These are phyloP conservation scores for Cygnus atratus DNA, from an alignment of 2,113 vertebrate genomes.

Conservation along the genomic window DNA sequence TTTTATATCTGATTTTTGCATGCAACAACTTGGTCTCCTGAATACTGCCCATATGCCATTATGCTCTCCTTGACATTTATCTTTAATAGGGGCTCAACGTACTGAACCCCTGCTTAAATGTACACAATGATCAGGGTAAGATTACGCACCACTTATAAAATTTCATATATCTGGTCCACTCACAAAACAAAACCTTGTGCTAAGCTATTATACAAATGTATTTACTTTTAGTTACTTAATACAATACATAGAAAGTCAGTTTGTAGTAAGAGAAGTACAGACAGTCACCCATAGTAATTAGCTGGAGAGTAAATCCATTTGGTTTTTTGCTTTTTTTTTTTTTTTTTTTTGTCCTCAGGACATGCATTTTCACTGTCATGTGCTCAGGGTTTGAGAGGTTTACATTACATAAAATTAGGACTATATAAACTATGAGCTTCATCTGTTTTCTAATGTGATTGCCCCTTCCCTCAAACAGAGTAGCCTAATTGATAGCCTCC, in stretches of 20 bases:
- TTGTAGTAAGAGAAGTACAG: slow-evolving; percentile 45
- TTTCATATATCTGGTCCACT: slow-evolving; percentile 35
- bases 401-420: slow-evolving; percentile 84
- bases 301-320: slow-evolving; percentile 77
- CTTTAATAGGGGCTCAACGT: background rate
- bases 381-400: slow-evolving; percentile 74
- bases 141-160: slow-evolving; percentile 6
- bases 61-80: slow-evolving; percentile 30
- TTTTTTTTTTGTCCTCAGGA: slow-evolving; percentile 60
- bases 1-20: slow-evolving; percentile 72
- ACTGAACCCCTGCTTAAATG: background rate
- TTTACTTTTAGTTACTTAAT: slow-evolving; percentile 21
- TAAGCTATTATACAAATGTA: slow-evolving; percentile 35
- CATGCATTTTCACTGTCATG: slow-evolving; percentile 72
- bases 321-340: slow-evolving; percentile 36
- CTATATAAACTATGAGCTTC: slow-evolving; percentile 76
- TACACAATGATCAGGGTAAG: background rate
- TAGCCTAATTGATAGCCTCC: slow-evolving; percentile 76
- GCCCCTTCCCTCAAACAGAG: slow-evolving; percentile 60
- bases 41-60: slow-evolving; percentile 48
- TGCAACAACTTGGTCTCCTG: background rate
- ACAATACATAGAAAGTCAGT: slow-evolving; percentile 57
- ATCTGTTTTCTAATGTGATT: slow-evolving; percentile 73
- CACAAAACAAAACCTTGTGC: slow-evolving; percentile 42
- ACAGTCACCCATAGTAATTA: slow-evolving; percentile 72